A percentile compares a stretch with the other conserved stretches of the same genome.
phyloP scores from a whole-genome alignment of 2,888 invertebrate species.

The Caenorhabditis sinica region DNA sequence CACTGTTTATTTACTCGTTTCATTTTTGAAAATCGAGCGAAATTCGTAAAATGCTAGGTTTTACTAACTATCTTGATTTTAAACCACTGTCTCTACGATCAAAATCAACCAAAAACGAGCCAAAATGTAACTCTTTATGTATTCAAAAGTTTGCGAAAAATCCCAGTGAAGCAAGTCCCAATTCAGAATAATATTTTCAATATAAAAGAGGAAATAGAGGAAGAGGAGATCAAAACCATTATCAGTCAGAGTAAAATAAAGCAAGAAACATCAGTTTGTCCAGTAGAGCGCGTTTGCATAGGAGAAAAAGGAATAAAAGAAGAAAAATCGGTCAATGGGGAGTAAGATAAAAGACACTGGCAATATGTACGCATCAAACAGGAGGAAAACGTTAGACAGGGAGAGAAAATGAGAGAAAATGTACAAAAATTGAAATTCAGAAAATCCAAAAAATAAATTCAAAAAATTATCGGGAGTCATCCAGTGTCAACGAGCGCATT shows the following conservation, averaged over 20 bases:
- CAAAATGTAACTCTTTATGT: no score
- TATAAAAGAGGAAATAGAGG: no score
- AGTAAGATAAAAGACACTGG: constrained; percentile 46
- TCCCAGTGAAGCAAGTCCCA: no score
- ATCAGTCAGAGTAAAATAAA: not conserved
- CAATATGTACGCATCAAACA: constrained; percentile 49
- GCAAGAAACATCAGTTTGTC: not conserved
- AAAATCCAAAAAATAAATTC: not conserved
- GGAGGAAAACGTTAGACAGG: not conserved
- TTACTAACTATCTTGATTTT: no score
- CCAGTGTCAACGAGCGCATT: constrained; percentile 60
- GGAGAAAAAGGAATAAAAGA: not conserved
- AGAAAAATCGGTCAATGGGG: not conserved
- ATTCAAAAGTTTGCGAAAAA: no score
- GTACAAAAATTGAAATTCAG: constrained; percentile 10
- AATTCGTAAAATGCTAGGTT: no score
- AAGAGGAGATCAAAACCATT: no score
- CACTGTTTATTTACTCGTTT: no score
- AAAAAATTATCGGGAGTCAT: constrained; percentile 38
- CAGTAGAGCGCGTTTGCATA: constrained; percentile 27
- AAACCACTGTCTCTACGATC: no score
- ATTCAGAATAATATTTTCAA: no score
- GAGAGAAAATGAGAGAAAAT: constrained; percentile 7
- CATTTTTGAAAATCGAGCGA: no score
- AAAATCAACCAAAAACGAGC: no score